Evolutionary conservation across 2,888 invertebrate genomes (phyloP), one percentile per base, ranked within the genome.

Genomic region (Elegia similella): DNA sequence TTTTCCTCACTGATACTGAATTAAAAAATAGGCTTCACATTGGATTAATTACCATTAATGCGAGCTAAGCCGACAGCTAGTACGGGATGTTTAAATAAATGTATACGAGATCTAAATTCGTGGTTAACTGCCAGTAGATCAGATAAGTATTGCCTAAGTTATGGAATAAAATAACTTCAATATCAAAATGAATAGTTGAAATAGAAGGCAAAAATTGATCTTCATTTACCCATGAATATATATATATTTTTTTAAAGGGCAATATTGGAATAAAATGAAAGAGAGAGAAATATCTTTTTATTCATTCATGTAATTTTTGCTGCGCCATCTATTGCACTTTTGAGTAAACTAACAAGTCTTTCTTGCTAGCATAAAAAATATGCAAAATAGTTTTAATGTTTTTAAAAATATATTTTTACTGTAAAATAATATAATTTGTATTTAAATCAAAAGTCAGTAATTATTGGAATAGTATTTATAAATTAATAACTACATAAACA

Each of bases 281-380:
- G 50, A 50, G 50, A 50, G 1, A 12, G 16, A 50, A 34, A 17
- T 50, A 50, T 50, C 30, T 38, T 50, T 38, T 50, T 34, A 50
- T 16, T 34, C 34, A 17, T 47, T 54, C 7, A 29, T 23, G 13
- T 29, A 23, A 38, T 15, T 13, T 43, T 29, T 42, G 32, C 2
- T 10, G 7, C 10, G 10, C 52, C 42, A 54, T 57, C 57, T 57
- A 23, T 46, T 32, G 44, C 17, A 1, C 10, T 10, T 12, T 10
- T 15, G 34, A 7, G 12, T 10, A 34, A 38, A 34, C 17, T 17
- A 17, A 16, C 15, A 1, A 6, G 6, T 6, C 7, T 7, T 10
- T 17, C 16, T 50, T 50, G 50, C 50, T 34, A 50, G 8, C 12
- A 12, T 34, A n/a, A 50, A 50, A 15, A 32, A 48, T 12, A n/a